Conservation (phyloP, 2,888 invertebrate species). For the Clivina fossor region DNA sequence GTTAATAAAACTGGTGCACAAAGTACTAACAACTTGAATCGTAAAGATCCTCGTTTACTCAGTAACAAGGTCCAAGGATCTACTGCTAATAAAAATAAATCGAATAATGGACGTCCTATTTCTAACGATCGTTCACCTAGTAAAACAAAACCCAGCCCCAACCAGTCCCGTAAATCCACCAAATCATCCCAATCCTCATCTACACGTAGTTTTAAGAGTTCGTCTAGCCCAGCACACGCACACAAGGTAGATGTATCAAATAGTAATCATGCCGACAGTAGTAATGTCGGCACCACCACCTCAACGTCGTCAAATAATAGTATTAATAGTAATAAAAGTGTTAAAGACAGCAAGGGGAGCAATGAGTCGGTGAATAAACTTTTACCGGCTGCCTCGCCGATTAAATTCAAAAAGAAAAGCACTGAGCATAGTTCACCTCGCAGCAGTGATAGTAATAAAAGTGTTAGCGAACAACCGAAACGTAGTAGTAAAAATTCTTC, state of each 20-base stretch:
- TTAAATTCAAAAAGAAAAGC: slow-evolving; percentile 26
- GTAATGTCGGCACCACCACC: slow-evolving; percentile 28
- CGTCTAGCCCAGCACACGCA: slow-evolving; percentile 16
- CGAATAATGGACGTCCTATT: slow-evolving; percentile 40
- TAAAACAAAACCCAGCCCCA: slow-evolving; percentile 32
- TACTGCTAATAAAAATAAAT: slow-evolving; percentile 47
- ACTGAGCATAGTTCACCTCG: slow-evolving; percentile 25
- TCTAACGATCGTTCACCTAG: slow-evolving; percentile 37
- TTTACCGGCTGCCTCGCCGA: slow-evolving; percentile 19
- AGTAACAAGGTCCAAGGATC: slow-evolving; percentile 41
- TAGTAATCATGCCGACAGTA: slow-evolving; percentile 3
- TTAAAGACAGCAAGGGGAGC: slow-evolving; percentile 19
- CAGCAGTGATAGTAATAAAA: slow-evolving; percentile 3
- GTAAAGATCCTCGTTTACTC: slow-evolving; percentile 52
- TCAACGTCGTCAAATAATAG: too few relatives aligned
- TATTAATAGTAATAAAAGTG: slow-evolving; percentile 35
- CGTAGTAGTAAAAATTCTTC: slow-evolving; percentile 35
- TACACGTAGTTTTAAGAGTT: slow-evolving; percentile 32
- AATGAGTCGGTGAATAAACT: slow-evolving; percentile 10
- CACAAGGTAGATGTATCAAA: slow-evolving; percentile 17
- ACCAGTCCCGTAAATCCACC: slow-evolving; percentile 38
- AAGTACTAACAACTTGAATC: slow-evolving; percentile 42
- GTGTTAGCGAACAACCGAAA: slow-evolving; percentile 12
- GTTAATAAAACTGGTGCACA: slow-evolving; percentile 51
- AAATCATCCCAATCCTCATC: slow-evolving; percentile 44